These are phyloP conservation scores for Tapera naevia DNA, from an alignment of 2,797 vertebrate species.

Conservation along the genomic window DNA sequence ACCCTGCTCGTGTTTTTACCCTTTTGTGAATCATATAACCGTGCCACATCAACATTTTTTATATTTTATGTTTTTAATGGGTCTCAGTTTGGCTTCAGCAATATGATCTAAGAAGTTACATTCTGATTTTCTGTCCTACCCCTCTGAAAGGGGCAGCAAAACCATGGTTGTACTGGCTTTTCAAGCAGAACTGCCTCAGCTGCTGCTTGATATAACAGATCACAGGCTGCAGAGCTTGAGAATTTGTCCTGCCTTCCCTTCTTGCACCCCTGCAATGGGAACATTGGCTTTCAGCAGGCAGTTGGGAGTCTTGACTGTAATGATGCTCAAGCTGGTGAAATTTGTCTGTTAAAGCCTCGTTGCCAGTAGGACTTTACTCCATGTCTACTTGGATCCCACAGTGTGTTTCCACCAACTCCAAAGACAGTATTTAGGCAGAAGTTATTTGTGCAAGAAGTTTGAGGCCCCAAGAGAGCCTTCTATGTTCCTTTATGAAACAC, in stretches of 20 bases:
- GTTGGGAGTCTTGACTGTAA: not conserved
- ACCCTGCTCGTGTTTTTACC: fast-evolving
- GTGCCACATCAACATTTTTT: not conserved
- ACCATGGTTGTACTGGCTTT: not conserved
- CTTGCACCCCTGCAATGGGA: not conserved
- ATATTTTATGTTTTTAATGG: not conserved
- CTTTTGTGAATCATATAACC: not conserved
- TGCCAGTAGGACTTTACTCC: not conserved
- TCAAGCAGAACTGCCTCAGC: not conserved
- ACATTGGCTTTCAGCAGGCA: not conserved
- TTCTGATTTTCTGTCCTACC: not conserved
- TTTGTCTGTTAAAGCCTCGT: not conserved
- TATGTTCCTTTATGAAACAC: not conserved
- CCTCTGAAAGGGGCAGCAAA: not conserved
- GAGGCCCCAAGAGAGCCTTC: not conserved
- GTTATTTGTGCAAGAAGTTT: not conserved
- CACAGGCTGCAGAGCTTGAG: not conserved
- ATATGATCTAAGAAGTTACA: not conserved
- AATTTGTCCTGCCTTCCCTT: not conserved
- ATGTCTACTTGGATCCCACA: not conserved
- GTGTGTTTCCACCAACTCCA: not conserved
- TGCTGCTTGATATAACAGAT: not conserved
- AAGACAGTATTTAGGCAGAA: not conserved
- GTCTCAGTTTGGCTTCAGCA: not conserved
- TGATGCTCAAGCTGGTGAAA: not conserved